Evolutionary conservation across 2,113 vertebrate species (phyloP).

Genomic region (Petrocephalus zakoni): DNA sequence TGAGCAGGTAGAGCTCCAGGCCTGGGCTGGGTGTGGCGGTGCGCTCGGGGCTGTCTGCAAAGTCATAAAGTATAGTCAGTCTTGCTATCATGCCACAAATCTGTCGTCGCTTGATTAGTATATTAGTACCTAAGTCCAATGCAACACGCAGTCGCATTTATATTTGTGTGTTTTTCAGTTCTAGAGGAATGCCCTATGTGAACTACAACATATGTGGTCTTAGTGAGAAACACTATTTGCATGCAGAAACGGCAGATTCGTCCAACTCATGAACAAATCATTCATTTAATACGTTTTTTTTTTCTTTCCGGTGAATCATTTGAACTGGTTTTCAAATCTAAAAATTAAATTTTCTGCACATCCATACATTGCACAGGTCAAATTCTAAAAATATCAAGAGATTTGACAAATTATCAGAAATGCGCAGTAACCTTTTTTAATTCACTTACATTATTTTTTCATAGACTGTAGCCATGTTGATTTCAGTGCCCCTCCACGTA

Average conservation of each 20-base stretch:
- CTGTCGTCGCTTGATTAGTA: neutral
- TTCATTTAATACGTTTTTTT: too few species aligned
- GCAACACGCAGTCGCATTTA: neutral
- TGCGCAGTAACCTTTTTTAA: neutral
- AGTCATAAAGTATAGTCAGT: neutral
- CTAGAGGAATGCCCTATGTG: neutral
- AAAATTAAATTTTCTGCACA: neutral
- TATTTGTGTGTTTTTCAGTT: neutral
- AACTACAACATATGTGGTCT: neutral
- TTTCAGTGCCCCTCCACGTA: neutral
- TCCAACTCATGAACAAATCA: neutral
- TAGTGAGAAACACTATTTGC: too few species aligned
- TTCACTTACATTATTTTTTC: too few species aligned
- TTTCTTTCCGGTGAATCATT: neutral
- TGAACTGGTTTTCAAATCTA: neutral
- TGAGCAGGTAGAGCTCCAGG: slow-evolving; percentile 70
- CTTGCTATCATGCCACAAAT: neutral
- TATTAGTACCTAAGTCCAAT: neutral
- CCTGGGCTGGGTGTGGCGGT: neutral
- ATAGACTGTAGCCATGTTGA: neutral
- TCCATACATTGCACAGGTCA: neutral
- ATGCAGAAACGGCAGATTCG: too few species aligned
- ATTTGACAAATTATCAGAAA: neutral
- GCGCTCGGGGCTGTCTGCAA: neutral
- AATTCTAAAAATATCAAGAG: neutral